Conservation (phyloP, 2,888 invertebrate genomes). For the Steinernema hermaphroditum region DNA sequence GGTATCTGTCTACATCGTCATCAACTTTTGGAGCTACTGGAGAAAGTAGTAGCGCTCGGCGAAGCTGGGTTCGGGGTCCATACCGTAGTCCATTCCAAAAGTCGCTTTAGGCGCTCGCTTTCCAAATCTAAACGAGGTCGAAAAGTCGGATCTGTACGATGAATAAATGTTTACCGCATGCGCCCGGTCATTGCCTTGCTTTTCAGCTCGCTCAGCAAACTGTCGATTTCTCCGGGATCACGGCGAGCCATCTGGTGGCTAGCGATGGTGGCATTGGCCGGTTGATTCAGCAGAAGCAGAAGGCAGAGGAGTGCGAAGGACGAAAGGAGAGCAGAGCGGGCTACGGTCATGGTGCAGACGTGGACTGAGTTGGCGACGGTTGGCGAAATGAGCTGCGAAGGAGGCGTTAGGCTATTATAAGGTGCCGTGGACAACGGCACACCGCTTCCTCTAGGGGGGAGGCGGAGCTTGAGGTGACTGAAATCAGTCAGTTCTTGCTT, state of each 20-base stretch:
- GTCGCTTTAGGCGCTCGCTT: not conserved
- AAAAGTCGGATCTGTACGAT: not conserved
- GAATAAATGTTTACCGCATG: constrained; percentile 28
- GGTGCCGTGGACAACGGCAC: not conserved
- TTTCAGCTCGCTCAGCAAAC: constrained; percentile 37
- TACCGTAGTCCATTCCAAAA: not conserved
- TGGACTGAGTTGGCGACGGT: not conserved
- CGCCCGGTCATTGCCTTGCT: constrained; percentile 39
- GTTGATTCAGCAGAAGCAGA: not conserved
- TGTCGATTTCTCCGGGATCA: constrained; percentile 38
- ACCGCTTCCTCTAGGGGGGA: not conserved
- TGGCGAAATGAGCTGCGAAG: not conserved
- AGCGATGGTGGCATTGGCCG: not conserved
- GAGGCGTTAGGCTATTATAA: constrained; percentile 7
- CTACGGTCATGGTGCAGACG: not conserved
- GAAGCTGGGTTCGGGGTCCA: not conserved
- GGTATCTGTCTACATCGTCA: not conserved
- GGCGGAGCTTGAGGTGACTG: not conserved
- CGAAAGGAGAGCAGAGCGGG: constrained; percentile 6
- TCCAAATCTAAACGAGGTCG: not conserved
- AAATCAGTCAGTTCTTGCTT: not conserved
- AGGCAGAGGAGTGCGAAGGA: not conserved
- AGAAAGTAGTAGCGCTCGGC: constrained; percentile 16
- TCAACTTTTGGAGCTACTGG: not conserved
- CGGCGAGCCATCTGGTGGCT: constrained; percentile 35